Base-by-base conservation (phyloP, 53 echinoderm and acorn worm genomes). In the Mesocentrotus franciscanus region DNA sequence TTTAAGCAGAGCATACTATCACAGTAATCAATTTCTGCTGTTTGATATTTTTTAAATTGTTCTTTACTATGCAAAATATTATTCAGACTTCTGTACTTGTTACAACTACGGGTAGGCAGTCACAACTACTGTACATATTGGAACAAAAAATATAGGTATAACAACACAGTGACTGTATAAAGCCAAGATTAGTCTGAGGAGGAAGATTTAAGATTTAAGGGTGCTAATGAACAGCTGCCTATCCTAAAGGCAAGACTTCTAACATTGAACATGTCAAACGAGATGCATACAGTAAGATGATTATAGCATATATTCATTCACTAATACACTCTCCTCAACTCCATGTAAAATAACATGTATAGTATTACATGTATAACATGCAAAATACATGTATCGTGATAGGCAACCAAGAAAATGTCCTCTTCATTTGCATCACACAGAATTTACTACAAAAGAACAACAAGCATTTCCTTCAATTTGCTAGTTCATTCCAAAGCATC, bases 151-250 rank as follows among this genome's bases (percentile, higher is more conserved):
- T 39, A 49, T 7, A 49, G 49, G 49, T 49, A 49, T 6, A 49
- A 49, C 49, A 49, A 49, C 49, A 49, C 49, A 49, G 49, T 49
- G 49, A 49, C 49, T 49, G 49, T 49, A 49, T 30, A 30, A 74
- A 68, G 30, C 32, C 32, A 32, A 74, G 29, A 27, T 74, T 18
- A 30, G 74, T 74, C 32, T 0, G 29, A 74, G 74, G 30, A 27
- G 14, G 68, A 6, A 68, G 76, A 32, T 49, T 22, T 49, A 55
- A 9, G 58, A 87, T 87, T 58, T 87, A 87, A 87, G 59, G 87
- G 57, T 87, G 13, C 87, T 87, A 87, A 87, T 87, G 87, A 87
- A 58, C 87, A 87, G 57, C 87, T 87, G 87, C 87, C 29, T 87
- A 57, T 58, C 26, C 87, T 87, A 4, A 10, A 87, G 87, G 56